These are phyloP conservation scores for Plagiodera versicolora DNA, from an alignment of 2,888 invertebrate species.

Conservation along the genomic window DNA sequence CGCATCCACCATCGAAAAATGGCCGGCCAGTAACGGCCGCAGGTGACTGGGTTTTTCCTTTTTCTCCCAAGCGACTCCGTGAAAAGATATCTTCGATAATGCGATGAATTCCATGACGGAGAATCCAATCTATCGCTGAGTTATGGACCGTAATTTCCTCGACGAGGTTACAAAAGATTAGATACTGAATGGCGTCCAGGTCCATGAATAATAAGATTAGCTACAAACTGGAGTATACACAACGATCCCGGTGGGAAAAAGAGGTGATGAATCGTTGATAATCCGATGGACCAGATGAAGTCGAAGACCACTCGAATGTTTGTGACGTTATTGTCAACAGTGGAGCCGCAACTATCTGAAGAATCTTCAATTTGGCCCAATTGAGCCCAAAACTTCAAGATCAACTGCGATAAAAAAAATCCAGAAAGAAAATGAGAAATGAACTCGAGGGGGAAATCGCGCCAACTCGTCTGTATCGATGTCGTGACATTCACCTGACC, in stretches of 20 bases:
- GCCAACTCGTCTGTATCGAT: not conserved
- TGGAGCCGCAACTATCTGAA: no score
- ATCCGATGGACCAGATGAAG: no score
- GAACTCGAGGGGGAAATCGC: no score
- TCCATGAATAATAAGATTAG: not conserved
- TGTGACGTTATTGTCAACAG: no score
- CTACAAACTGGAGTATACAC: no score
- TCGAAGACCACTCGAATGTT: no score
- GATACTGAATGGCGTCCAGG: not conserved
- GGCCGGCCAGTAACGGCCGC: not conserved
- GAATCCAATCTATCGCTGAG: not conserved
- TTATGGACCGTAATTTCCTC: not conserved
- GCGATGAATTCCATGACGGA: not conserved
- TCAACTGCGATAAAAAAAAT: no score
- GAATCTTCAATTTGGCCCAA: no score
- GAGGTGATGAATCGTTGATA: no score
- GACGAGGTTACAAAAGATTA: not conserved
- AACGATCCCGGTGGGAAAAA: no score
- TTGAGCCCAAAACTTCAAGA: no score
- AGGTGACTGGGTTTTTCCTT: conserved; percentile 8
- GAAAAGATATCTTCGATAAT: not conserved
- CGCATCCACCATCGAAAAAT: conserved; percentile 6
- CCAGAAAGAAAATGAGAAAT: no score
- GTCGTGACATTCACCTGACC: not conserved
- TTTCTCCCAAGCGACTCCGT: not conserved